Percentiles rank a stretch among this genome's conserved stretches.
Evolutionary conservation across 2,888 invertebrate genomes (phyloP).

Genomic region (Endotricha flammealis): DNA sequence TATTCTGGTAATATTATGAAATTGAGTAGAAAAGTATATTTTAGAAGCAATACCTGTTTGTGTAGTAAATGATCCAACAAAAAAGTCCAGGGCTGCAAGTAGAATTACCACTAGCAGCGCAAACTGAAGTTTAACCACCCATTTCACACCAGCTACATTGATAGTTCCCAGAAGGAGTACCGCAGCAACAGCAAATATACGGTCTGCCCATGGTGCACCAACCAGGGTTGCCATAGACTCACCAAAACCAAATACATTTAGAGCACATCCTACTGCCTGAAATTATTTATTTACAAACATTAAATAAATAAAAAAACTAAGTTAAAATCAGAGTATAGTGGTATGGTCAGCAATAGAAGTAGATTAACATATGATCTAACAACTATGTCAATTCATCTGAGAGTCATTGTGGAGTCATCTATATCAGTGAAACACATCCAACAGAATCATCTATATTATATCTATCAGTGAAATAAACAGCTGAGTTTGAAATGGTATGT

Average conservation of each 20-base stretch:
- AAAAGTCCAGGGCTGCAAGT: slow-evolving; percentile 94
- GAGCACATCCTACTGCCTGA: slow-evolving; percentile 96
- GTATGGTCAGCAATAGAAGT: too few relatives aligned
- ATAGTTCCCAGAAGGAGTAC: slow-evolving; percentile 92
- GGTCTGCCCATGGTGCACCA: slow-evolving; percentile 87
- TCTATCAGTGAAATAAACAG: too few relatives aligned
- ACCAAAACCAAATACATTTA: slow-evolving; percentile 97
- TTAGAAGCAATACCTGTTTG: slow-evolving; percentile 84
- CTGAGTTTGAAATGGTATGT: too few relatives aligned
- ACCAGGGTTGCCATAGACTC: slow-evolving; percentile 95
- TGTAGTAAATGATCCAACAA: slow-evolving; percentile 92
- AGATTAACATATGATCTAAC: too few relatives aligned
- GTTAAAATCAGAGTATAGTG: too few relatives aligned
- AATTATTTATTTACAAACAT: slow-evolving; percentile 73
- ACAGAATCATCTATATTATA: too few relatives aligned
- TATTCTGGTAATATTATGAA: too few relatives aligned
- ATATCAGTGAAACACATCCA: too few relatives aligned
- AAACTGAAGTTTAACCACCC: slow-evolving; percentile 98
- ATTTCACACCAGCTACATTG: slow-evolving; percentile 97
- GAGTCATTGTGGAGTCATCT: too few relatives aligned
- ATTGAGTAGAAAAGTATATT: too few relatives aligned
- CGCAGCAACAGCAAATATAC: slow-evolving; percentile 92
- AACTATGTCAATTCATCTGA: too few relatives aligned
- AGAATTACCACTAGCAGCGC: slow-evolving; percentile 90
- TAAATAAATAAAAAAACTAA: too few relatives aligned